Evolutionary conservation across 2,888 invertebrate species (phyloP), one percentile per base, ranked within the genome.

Genomic region (Pinctada fucata): DNA sequence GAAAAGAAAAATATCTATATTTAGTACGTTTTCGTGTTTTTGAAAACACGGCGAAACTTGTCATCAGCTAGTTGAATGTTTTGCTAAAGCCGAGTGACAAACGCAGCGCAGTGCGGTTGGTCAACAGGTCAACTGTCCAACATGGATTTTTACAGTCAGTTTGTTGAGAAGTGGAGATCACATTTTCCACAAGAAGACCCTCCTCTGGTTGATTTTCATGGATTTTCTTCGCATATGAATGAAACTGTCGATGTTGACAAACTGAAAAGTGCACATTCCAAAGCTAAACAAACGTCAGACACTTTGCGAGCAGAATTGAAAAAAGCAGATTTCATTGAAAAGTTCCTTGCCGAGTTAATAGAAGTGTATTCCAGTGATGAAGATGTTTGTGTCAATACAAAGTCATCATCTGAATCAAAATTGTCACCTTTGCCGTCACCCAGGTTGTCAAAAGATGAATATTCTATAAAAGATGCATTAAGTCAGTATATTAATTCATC

Each of bases 321-420:
- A 74, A 74, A 74, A 47, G 74, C 74, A 3, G 74, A 74, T 10
- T 66, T 74, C 3, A 66, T 74, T 3, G 66, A 65, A 74, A 64
- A 74, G 10, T 74, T 74, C 66, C 63, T 65, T 45, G 49, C 47
- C 6, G 66, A 49, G 31, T 3, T 74, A 3, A 49, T 74, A 31
- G 49, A 74, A 49, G 66, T 16, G 10, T 65, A 66, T 31, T 31
- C 72, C n/a, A 58, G 8, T 45, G 16, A 50, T 31, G 31, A 10
- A n/a, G 13, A 16, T 2, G 5, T 5, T 16, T 31, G 31, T 31
- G 31, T 31, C 31, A 52, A 72, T 13, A 51, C 47, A 58, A 72
- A 58, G 45, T 10, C 31, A 31, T 72, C 72, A 31, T 13, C 51
- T 31, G 58, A 58, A 31, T 52, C 52, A 13, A 45, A 10, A 58